Evolutionary conservation across 2,888 invertebrate species (phyloP), one percentile per base, ranked within the genome.

Genomic region (Melanostoma scalare): DNA sequence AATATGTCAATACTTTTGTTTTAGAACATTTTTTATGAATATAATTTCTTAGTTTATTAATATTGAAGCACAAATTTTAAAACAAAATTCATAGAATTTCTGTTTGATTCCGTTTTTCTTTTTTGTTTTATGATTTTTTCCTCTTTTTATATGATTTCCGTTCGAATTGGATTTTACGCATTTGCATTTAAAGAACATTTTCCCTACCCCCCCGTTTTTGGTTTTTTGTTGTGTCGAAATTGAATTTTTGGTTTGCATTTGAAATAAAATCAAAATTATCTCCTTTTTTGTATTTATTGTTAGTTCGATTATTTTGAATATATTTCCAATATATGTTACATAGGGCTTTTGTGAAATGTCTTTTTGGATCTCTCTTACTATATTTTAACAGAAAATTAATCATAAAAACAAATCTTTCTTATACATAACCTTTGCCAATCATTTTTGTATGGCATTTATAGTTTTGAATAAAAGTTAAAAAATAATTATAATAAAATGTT

Each of bases 291-390:
- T 44, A 20, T 73, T 69, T 40, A 6, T 35, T 65, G 38, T 38
- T 40, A 38, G 3, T 69, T 76, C 30, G 5, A 40, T 71, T 9
- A 8, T 52, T 50, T 68, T 6, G 9, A 20, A 48, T 65, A 50
- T 72, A 31, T 58, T 3, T 56, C 50, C 8, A 38, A 55, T 20
- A 63, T 67, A 48, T 77, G 55, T 81, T 77, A n/a, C 3, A 40
- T 77, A 82, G 82, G 82, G 82, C 73, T 78, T 81, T 69, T 78
- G 77, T 82, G 77, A 82, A 82, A 82, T 77, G 82, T 82, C 82
- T 82, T 82, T 82, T 73, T 82, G 82, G 82, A 82, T 82, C 82
- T 82, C 82, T 78, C 72, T 60, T 52, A 58, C 56, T 33, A 20
- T 61, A 67, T 60, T 46, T 46, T 9, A 38, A 30, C 33, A 31